Conservation (phyloP, 2,888 invertebrate genomes). For the Archips xylosteana region DNA sequence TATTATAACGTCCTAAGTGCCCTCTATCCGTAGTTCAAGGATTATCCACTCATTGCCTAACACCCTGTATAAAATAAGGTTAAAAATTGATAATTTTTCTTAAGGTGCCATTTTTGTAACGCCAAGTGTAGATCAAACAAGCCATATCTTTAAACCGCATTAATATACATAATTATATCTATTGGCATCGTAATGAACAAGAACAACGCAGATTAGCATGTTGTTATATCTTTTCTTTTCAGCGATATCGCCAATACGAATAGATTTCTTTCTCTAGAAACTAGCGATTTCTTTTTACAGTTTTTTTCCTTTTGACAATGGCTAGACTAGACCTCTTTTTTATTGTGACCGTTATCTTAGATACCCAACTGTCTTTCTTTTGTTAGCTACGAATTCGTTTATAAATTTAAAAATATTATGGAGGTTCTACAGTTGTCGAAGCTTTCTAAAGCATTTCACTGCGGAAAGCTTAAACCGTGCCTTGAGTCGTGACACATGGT, state of each 20-base stretch:
- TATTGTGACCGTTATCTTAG: neutral
- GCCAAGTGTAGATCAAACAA: too few relatives aligned
- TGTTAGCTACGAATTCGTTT: neutral
- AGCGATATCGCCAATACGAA: neutral
- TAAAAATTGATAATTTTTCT: too few relatives aligned
- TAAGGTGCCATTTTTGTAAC: too few relatives aligned
- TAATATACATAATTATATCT: neutral
- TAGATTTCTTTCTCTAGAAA: conserved; percentile 16
- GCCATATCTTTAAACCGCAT: neutral
- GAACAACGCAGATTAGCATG: neutral
- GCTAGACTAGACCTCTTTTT: conserved; percentile 17
- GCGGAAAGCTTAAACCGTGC: conserved; percentile 5
- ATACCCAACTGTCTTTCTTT: neutral
- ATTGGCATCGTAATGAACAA: neutral
- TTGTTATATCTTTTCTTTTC: neutral
- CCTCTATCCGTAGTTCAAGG: too few relatives aligned
- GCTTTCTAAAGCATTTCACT: conserved; percentile 22
- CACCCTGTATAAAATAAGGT: too few relatives aligned
- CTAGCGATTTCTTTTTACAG: conserved; percentile 5
- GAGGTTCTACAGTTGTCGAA: neutral
- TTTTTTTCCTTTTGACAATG: neutral
- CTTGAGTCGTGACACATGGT: neutral
- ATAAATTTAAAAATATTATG: conserved; percentile 6
- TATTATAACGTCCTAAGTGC: too few relatives aligned
- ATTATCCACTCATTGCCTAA: too few relatives aligned